Base-by-base conservation (phyloP, 2,797 vertebrate genomes). In the Danio albolineatus region DNA sequence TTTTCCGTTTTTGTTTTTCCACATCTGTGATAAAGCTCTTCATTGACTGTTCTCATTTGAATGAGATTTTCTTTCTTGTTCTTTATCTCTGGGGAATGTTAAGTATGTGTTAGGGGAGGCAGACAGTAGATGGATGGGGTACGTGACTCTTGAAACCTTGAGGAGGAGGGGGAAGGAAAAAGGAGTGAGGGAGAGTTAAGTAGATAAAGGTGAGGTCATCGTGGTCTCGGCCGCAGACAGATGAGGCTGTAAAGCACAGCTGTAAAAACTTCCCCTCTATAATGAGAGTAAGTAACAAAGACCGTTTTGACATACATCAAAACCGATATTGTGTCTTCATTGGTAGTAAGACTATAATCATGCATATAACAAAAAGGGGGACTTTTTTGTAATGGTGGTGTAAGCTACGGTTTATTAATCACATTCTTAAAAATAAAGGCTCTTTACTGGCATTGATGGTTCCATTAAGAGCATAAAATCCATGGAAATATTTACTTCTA, bases 171-270 rank as follows among this genome's bases (percentile, higher is more conserved):
- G 44, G 44, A 12, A 17, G 56, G 43, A 6, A 48, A 17, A 62
- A 74, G n/a, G 44, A 61, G n/a, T 61, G 43, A 17, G 28, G 10
- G 28, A 62, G 59, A 48, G 28, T 17, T 46, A 60, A 73, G 43
- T 13, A 62, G 72, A 74, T 74, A 74, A 74, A 2, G 54, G 44
- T 74, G 73, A 74, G 72, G 46, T 74, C 57, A 74, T 61, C 21
- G n/a, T 62, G 72, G 16, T 51, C 28, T 4, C 57, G 49, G 43
- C 10, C 6, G 1, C 72, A 39, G 59, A 74, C 56, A 61, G 21
- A 61, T 7, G 36, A 61, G 44, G 41, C 57, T 38, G 28, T 61
- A 13, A 74, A 73, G 39, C 71, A 73, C 56, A 60, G 56, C 72
- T 61, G 72, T 61, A 61, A 74, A 74, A 74, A 41, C 21, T 73